Base-by-base conservation (phyloP, 2,113 vertebrate species). In the Chaetops frenatus region DNA sequence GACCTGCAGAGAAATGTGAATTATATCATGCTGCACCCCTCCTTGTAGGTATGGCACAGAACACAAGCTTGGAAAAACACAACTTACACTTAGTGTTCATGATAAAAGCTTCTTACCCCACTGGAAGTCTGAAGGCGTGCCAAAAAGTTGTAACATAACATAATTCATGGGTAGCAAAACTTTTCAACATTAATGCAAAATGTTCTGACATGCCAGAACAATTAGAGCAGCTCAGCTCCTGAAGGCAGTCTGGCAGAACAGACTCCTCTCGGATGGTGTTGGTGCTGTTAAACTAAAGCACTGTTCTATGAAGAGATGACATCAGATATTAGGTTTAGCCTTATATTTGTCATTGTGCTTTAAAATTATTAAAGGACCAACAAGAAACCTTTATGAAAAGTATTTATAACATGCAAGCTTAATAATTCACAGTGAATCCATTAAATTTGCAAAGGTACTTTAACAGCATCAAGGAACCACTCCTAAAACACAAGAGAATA, bases 341-440 rank as follows among this genome's bases (percentile, higher is more conserved):
- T 95, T 82, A 33, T 86, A 91, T 97, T 97, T 96, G 67, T 95
- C 84, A 74, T 73, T 51, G 53, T n/a, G 33, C 81, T 97, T 96
- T 86, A 94, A 86, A 62, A 84, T 94, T 84, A 84, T 92, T 91
- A 92, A 95, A 92, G 25, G 18, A 65, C 69, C 60, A 95, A 72
- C 20, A 22, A 36, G 90, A 97, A 96, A 76, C 81, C 7, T 88
- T 96, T 88, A 73, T 51, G 53, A 91, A 94, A 97, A 79, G 19
- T 17, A 60, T 84, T 95, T 86, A 22, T 86, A 70, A 87, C 81
- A 20, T 96, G 89, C 77, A 89, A 88, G 33, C 15, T 77, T 91
- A 94, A 82, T 97, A 83, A 94, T 95, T 97, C 53, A 88, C 85
- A 87, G 54, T 54, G 74, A 88, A 62, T 81, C 54, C 66, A 60